Conservation (phyloP, 2,113 vertebrate species). For the Setophaga kirtlandii region DNA sequence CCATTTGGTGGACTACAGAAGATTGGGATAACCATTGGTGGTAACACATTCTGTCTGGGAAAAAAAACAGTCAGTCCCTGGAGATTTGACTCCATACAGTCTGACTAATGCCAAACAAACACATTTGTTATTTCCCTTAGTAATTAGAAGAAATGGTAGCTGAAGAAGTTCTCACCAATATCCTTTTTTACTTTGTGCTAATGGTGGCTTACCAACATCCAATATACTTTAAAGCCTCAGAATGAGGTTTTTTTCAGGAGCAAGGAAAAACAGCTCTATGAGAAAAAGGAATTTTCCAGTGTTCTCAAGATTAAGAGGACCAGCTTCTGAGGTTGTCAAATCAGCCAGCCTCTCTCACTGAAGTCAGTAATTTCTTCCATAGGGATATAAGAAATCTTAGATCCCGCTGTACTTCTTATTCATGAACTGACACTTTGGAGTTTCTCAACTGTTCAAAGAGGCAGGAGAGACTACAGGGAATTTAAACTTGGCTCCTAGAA, state of each 20-base stretch:
- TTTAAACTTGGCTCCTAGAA: not conserved
- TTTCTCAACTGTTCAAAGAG: not conserved
- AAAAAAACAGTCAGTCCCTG: not conserved
- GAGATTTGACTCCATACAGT: not conserved
- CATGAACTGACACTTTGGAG: not conserved
- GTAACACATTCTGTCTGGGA: not conserved
- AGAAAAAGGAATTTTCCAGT: not conserved
- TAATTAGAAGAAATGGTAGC: not conserved
- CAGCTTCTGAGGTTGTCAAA: not conserved
- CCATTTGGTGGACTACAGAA: not conserved
- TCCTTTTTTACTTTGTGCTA: not conserved
- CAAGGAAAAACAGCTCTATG: not conserved
- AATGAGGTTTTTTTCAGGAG: not conserved
- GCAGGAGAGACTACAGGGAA: not conserved
- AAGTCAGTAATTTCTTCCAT: constrained; percentile 12
- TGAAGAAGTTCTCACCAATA: not conserved
- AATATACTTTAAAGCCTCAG: not conserved
- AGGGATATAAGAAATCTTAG: not conserved
- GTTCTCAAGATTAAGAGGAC: not conserved
- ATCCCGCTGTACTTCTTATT: not conserved
- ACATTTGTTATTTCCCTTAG: not conserved
- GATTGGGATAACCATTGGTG: not conserved
- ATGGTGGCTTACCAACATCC: not conserved
- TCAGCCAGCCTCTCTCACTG: not conserved
- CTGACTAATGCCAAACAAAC: not conserved